Conservation (phyloP, 2,888 invertebrate species). For the Cristatella mucedo region DNA sequence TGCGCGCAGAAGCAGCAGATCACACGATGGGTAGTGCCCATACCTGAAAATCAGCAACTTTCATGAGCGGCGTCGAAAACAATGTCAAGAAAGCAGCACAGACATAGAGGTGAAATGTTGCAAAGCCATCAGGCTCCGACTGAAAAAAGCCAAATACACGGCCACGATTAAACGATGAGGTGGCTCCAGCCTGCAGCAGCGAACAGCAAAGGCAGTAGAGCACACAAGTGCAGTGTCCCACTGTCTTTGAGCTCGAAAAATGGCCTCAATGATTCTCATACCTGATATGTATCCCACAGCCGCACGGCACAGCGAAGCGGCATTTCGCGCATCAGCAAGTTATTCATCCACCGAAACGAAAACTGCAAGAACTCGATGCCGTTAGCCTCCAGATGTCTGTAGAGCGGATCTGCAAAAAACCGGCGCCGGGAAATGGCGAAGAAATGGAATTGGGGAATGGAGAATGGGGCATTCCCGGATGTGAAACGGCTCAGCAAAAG, state of each 20-base stretch:
- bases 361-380: constrained; percentile 96
- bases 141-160: constrained; percentile 19
- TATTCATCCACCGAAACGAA: constrained; percentile 99
- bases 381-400: constrained; percentile 76
- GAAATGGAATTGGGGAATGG: too few species aligned
- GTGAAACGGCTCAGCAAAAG: neutral
- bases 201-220: neutral
- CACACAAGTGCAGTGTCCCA: neutral
- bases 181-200: neutral
- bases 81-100: constrained; percentile 94
- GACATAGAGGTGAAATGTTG: constrained; percentile 91
- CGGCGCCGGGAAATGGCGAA: too few species aligned
- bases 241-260: neutral
- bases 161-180: constrained; percentile 1
- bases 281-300: constrained; percentile 96
- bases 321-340: constrained; percentile 86
- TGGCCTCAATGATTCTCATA: constrained; percentile 31
- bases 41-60: constrained; percentile 88
- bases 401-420: constrained; percentile 51
- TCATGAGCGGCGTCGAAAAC: constrained; percentile 74
- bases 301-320: constrained; percentile 89
- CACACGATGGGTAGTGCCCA: constrained; percentile 6
- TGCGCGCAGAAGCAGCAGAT: too few species aligned
- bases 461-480: neutral
- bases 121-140: constrained; percentile 71